Percentiles rank a stretch among this genome's conserved stretches.
Conservation (phyloP, 2,797 vertebrate genomes). For the Myotis vivesi region DNA sequence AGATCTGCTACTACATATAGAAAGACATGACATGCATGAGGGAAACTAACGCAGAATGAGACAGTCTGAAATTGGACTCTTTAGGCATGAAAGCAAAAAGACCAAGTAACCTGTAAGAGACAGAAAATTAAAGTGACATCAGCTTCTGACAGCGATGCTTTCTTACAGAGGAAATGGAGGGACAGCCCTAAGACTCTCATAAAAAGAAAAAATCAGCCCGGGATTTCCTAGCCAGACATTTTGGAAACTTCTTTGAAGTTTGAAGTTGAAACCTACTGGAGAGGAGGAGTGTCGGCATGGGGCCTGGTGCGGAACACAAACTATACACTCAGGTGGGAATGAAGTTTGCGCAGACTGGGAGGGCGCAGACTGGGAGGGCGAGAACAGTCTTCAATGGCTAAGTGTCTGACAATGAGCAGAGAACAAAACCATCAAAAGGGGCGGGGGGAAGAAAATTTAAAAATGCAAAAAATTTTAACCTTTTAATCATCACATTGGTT, state of each 20-base stretch:
- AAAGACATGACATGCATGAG: background rate
- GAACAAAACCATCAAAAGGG: background rate
- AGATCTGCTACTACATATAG: background rate
- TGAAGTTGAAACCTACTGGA: background rate
- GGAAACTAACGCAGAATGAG: background rate
- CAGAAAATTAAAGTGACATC: background rate
- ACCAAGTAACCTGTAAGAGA: background rate
- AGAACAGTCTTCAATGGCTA: background rate
- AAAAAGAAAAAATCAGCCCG: background rate
- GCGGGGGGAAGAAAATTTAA: no score
- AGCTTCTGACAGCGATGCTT: background rate
- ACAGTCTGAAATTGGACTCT: background rate
- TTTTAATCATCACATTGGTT: background rate
- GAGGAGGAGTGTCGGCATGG: rapidly evolving
- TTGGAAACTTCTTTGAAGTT: no score
- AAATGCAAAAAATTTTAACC: background rate
- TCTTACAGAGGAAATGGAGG: background rate
- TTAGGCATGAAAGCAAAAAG: background rate
- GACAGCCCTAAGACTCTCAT: background rate
- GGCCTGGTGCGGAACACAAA: rapidly evolving
- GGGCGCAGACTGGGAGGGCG: rapidly evolving
- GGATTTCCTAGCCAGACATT: background rate
- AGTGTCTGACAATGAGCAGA: background rate
- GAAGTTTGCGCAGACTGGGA: rapidly evolving
- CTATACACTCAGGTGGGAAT: rapidly evolving